Evolutionary conservation across 2,888 invertebrate genomes (phyloP).

Genomic region (Doris montereyensis): DNA sequence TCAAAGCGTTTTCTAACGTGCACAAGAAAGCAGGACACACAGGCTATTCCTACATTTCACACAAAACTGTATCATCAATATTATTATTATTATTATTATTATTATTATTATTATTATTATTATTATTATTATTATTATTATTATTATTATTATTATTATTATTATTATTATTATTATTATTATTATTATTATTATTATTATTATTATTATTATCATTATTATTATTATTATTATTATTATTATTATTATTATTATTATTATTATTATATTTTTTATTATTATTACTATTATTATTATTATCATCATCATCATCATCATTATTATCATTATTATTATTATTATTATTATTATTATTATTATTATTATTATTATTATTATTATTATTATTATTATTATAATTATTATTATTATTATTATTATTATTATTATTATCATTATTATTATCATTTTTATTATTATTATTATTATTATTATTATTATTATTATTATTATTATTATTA

Average conservation of each 20-base stretch:
- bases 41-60: too few relatives aligned
- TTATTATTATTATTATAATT: not conserved
- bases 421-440: not conserved
- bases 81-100: not conserved
- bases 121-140: not conserved
- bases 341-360: not conserved
- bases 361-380: not conserved
- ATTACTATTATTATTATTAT: not conserved
- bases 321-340: too few relatives aligned
- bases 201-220: not conserved
- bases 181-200: not conserved
- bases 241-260: not conserved
- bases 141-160: not conserved
- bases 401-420: not conserved
- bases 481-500: not conserved
- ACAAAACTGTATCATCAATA: not conserved
- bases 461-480: not conserved
- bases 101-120: not conserved
- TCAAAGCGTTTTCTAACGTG: too few relatives aligned
- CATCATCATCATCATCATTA: too few relatives aligned
- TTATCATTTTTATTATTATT: not conserved
- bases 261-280: not conserved
- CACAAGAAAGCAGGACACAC: too few relatives aligned
- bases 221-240: not conserved
- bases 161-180: not conserved